A percentile compares a stretch with the other conserved stretches of the same genome.
Conservation (phyloP, 2,113 vertebrate species). For the Prochilodus magdalenae region DNA sequence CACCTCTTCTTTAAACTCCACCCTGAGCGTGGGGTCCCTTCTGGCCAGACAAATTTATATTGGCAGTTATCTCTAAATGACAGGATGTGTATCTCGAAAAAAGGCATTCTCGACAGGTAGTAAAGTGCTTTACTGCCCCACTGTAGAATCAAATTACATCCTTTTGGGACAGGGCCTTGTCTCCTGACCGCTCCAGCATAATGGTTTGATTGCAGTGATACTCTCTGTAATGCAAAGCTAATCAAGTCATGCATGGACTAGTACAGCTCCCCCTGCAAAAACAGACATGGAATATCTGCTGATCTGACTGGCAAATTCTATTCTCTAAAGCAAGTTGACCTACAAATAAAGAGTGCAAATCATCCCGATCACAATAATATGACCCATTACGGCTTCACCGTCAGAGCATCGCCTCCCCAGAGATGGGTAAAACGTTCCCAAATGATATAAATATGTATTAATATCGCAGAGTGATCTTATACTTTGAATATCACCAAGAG, state of each 20-base stretch:
- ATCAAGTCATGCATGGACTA: constrained; percentile 61
- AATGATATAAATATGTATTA: neutral
- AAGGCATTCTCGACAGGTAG: constrained; percentile 53
- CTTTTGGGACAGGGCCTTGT: constrained; percentile 43
- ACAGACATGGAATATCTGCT: constrained; percentile 61
- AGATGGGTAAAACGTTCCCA: constrained; percentile 16
- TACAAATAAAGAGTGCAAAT: constrained; percentile 64
- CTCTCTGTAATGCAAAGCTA: constrained; percentile 55
- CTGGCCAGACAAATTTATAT: constrained; percentile 55
- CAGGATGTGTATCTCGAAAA: constrained; percentile 44
- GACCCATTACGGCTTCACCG: constrained; percentile 38
- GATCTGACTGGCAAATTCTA: constrained; percentile 51
- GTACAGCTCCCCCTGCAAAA: constrained; percentile 46
- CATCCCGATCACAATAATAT: constrained; percentile 61
- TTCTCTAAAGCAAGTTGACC: constrained; percentile 55
- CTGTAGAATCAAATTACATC: constrained; percentile 65
- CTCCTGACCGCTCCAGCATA: constrained; percentile 54
- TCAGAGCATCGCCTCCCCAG: neutral
- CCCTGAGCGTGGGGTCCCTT: constrained; percentile 16
- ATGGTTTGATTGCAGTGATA: constrained; percentile 58
- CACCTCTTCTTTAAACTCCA: constrained; percentile 32
- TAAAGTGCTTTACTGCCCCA: constrained; percentile 65
- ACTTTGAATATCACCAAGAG: too few relatives aligned
- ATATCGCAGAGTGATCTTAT: neutral
- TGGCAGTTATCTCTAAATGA: constrained; percentile 63